Percentiles rank a stretch among this genome's conserved stretches.
Conservation (phyloP, 2,113 vertebrate genomes). For the Epinephelus moara region DNA sequence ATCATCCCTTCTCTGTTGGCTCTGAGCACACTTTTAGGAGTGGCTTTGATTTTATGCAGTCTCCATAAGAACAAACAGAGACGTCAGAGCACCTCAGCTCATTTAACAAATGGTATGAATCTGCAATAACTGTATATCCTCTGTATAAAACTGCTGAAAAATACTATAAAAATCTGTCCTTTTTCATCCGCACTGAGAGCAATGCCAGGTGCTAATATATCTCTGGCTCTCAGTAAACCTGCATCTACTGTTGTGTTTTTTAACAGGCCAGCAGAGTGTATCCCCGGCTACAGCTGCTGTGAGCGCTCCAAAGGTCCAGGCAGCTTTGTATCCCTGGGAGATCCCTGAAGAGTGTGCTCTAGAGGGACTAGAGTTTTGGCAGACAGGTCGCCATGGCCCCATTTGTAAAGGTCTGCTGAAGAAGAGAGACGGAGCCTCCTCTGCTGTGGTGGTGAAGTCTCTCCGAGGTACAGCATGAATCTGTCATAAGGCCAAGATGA, state of each 20-base stretch:
- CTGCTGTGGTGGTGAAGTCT: conserved; percentile 74
- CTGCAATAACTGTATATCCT: background rate
- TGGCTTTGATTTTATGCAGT: conserved; percentile 79
- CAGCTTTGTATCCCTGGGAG: conserved; percentile 67
- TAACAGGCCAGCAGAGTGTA: conserved; percentile 43
- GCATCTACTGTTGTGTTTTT: conserved; percentile 6
- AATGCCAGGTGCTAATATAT: background rate
- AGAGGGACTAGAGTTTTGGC: conserved; percentile 71
- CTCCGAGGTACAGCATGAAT: conserved; percentile 63
- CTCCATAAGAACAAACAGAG: conserved; percentile 54
- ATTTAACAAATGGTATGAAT: conserved; percentile 48
- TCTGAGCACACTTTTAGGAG: conserved; percentile 71
- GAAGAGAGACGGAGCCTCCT: conserved; percentile 38
- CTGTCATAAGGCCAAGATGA: background rate
- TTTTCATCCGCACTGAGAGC: background rate
- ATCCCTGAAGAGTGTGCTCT: conserved; percentile 68
- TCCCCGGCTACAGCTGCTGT: background rate
- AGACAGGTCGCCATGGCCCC: conserved; percentile 74
- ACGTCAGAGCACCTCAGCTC: conserved; percentile 3
- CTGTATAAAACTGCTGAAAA: background rate
- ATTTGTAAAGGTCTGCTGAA: conserved; percentile 74
- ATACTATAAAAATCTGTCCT: background rate
- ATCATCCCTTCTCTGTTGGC: conserved; percentile 79
- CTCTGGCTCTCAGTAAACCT: background rate
- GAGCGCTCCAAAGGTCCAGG: conserved; percentile 22